A percentile compares a stretch with the other conserved stretches of the same genome.
Evolutionary conservation across 2,797 vertebrate species (phyloP).

Genomic region (Pteronotus mesoamericanus): DNA sequence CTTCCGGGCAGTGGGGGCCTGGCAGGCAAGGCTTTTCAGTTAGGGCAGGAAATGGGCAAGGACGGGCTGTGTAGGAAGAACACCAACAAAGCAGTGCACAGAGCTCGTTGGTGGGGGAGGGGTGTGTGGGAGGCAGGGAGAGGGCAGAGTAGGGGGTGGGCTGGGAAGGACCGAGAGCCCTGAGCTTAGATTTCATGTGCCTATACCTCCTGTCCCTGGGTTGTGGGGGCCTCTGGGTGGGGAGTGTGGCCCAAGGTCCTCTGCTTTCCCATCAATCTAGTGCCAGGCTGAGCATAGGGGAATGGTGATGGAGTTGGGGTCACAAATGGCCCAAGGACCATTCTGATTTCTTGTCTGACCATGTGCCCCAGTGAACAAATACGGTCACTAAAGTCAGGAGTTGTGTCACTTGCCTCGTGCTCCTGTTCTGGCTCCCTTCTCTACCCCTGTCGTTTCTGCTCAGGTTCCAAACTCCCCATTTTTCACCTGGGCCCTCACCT

Average conservation of each 20-base stretch:
- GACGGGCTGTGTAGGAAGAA: not conserved
- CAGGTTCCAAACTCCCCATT: not conserved
- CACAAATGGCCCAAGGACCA: not conserved
- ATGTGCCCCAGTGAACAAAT: accelerated
- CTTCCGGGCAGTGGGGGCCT: not conserved
- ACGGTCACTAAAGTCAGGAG: not conserved
- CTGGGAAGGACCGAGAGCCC: not conserved
- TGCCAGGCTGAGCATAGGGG: not conserved
- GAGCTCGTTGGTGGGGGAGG: not conserved
- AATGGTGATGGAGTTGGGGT: not conserved
- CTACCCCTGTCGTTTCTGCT: not conserved
- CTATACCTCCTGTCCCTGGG: not conserved
- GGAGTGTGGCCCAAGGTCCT: not conserved
- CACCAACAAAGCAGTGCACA: accelerated
- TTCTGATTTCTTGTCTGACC: not conserved
- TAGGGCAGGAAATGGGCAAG: not conserved
- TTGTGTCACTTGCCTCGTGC: not conserved
- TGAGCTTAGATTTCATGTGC: not conserved
- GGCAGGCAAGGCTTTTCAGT: not conserved
- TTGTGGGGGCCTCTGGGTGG: not conserved
- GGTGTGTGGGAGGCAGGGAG: accelerated
- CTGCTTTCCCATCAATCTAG: not conserved
- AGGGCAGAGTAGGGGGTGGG: not conserved
- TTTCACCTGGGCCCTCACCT: not conserved
- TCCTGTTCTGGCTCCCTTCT: not conserved